Evolutionary conservation across 2,888 invertebrate species (phyloP), one percentile per base, ranked within the genome.

Genomic region (Orchesella flavescens): DNA sequence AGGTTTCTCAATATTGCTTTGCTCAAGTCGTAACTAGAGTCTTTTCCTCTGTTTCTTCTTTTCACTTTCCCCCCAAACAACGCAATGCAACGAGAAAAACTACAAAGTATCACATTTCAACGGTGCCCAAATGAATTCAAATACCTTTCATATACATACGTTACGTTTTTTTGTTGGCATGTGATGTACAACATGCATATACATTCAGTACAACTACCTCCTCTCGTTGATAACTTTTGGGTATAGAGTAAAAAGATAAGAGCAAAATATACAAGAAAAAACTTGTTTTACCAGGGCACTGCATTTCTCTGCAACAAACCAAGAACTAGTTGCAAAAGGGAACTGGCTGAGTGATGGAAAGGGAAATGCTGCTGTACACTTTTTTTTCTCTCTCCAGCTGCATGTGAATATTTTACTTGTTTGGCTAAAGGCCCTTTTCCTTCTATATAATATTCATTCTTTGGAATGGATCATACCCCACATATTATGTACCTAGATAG

Each of bases 1-100:
- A 78, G 77, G 77, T 77, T 69, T 69, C 61, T 21, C 69, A 68
- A 77, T 77, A 68, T 69, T 59, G 17, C 69, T 17, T 63, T 49
- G 15, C 57, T 76, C 66, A 17, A 53, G 75, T 34, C 34, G 53
- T 34, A 53, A 5, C 9, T 65, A 23, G 49, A 49, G 15, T 2
- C 49, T 49, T 49, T 49, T 49, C 49, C 10, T 2, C 49, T 49
- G 3, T 49, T 49, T 12, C 10, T 12, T n/a, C 49, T 49, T 49
- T 49, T 49, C 49, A 15, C 49, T 49, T 49, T 1, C 21, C 9
- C 55, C 55, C 15, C 61, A 61, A 61, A 49, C 15, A 49, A 49
- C n/a, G 49, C 49, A 10, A 2, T 7, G n/a, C 5, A 10, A 12
- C 1, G n/a, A 49, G 12, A 3, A 12, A 3, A 49, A 49, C 15